These are phyloP conservation scores for Macrotis lagotis DNA, from an alignment of 2,113 vertebrate genomes.

Conservation along the genomic window DNA sequence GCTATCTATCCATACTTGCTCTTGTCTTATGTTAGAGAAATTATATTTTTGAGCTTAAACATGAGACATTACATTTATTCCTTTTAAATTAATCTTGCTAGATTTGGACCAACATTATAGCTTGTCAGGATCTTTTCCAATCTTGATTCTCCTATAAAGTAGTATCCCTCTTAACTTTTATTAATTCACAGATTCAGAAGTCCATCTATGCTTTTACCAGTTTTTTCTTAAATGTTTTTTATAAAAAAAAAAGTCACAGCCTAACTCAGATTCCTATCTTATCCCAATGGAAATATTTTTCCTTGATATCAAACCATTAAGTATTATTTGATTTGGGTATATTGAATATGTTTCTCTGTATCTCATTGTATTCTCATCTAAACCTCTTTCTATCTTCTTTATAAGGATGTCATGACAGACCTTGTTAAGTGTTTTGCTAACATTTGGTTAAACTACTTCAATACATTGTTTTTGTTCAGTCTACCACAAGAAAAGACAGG, in stretches of 20 bases:
- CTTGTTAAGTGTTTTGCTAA: not conserved
- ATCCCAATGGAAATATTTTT: not conserved
- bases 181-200: not conserved
- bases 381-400: not conserved
- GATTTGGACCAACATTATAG: not conserved
- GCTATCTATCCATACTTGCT: not conserved
- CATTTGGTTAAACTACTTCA: not conserved
- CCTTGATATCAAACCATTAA: not conserved
- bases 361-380: not conserved
- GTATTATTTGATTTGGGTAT: not conserved
- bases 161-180: not conserved
- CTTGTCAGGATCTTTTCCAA: not conserved
- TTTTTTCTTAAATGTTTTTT: not conserved
- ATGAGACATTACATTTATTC: not conserved
- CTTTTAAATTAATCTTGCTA: not conserved
- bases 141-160: not conserved
- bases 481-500: not conserved
- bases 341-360: not conserved
- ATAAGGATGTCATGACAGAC: not conserved
- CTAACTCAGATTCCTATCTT: not conserved
- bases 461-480: not conserved
- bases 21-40: not conserved
- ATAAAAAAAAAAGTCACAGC: not conserved
- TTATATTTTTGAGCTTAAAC: not conserved
- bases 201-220: not conserved